phyloP scores from a whole-genome alignment of 2,113 vertebrate species.

The Rattus norvegicus region DNA sequence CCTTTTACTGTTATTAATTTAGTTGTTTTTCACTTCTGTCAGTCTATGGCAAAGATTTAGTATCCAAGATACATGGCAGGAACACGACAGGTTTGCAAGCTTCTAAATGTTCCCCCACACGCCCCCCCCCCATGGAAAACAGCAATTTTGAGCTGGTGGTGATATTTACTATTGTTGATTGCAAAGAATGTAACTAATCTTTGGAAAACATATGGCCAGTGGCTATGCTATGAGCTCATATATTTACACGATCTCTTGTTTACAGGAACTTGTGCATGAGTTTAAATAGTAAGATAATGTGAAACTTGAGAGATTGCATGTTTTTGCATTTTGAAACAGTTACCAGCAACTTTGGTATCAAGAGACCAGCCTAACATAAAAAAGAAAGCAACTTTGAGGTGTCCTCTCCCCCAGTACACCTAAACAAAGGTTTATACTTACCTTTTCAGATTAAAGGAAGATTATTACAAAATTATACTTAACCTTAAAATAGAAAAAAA shows the following conservation, averaged over 20 bases:
- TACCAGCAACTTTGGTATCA: not conserved
- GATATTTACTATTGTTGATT: not conserved
- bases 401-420: too few species aligned
- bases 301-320: not conserved
- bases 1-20: not conserved
- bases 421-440: constrained; percentile 16
- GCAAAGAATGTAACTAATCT: not conserved
- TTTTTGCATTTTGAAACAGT: not conserved
- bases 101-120: not conserved
- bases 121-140: not conserved
- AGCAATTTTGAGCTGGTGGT: not conserved
- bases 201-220: not conserved
- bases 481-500: not conserved
- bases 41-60: not conserved
- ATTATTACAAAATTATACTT: constrained; percentile 35
- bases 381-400: not conserved
- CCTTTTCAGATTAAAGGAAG: constrained; percentile 36
- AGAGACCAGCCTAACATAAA: constrained; percentile 4
- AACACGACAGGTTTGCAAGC: not conserved
- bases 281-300: not conserved
- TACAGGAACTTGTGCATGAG: not conserved
- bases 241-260: not conserved
- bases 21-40: constrained; percentile 7
- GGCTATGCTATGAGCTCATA: not conserved
- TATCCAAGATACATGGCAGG: not conserved